A percentile compares a stretch with the other conserved stretches of the same genome.
These are phyloP conservation scores for Todiramphus chloris DNA, from an alignment of 2,113 vertebrate species.

Conservation along the genomic window DNA sequence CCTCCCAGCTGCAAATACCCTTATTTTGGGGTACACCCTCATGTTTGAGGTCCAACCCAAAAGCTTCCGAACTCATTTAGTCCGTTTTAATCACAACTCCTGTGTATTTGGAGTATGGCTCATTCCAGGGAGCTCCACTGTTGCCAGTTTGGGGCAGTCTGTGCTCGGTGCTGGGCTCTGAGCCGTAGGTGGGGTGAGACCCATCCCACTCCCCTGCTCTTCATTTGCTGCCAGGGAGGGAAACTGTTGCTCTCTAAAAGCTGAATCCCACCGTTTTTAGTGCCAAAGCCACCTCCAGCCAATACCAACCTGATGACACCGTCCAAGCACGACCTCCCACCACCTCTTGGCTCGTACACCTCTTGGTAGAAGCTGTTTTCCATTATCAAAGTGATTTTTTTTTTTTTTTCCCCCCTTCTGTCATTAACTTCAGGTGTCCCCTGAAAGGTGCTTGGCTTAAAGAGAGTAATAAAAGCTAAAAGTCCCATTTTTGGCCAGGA, in stretches of 20 bases:
- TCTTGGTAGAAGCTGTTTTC: neutral
- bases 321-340: neutral
- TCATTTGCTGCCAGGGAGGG: neutral
- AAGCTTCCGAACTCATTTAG: neutral
- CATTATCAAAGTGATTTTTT: neutral
- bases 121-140: accelerated
- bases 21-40: accelerated
- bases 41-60: neutral
- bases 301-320: neutral
- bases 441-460: neutral
- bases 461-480: neutral
- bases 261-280: neutral
- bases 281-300: neutral
- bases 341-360: neutral
- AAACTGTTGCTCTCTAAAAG: neutral
- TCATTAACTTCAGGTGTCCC: neutral
- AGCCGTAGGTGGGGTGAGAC: neutral
- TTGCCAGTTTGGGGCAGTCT: accelerated
- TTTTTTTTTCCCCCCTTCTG: neutral
- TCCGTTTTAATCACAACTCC: accelerated
- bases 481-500: neutral
- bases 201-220: neutral
- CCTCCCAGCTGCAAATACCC: neutral
- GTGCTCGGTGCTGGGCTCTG: accelerated
- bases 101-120: accelerated